Conservation (phyloP, 2,113 vertebrate species). For the Pogonocichla stellata region DNA sequence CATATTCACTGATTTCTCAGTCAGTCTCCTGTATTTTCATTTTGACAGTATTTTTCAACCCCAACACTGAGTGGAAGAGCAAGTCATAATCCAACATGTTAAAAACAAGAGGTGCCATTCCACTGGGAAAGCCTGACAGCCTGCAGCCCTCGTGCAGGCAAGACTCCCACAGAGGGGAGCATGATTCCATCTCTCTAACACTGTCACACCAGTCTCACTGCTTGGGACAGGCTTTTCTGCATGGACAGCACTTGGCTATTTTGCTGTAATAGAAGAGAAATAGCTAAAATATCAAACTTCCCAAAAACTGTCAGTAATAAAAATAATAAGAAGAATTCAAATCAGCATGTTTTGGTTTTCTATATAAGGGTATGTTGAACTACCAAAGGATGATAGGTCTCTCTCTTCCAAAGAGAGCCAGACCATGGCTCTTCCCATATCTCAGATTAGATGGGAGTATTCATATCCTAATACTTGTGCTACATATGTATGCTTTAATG, state of each 20-base stretch:
- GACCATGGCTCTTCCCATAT: rapidly evolving
- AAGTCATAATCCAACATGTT: background rate
- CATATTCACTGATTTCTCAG: background rate
- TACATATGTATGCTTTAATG: background rate
- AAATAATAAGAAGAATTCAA: background rate
- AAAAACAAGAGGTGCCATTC: background rate
- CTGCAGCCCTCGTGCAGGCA: background rate
- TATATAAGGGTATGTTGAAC: rapidly evolving
- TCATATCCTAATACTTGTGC: background rate
- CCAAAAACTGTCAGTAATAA: background rate
- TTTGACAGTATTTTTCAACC: background rate
- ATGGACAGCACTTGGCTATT: background rate
- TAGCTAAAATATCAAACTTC: background rate
- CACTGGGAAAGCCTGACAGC: background rate
- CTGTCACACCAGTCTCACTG: rapidly evolving
- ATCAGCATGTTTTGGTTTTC: background rate
- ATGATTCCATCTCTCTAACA: no score
- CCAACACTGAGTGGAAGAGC: background rate
- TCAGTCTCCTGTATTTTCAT: background rate
- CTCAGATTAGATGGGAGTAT: background rate
- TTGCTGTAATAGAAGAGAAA: background rate
- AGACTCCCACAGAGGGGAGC: background rate
- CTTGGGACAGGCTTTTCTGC: background rate
- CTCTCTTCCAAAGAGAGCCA: background rate
- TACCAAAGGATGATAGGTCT: background rate